Conservation (phyloP, 2,797 vertebrate species). For the Enteromius unitaeniatus region DNA sequence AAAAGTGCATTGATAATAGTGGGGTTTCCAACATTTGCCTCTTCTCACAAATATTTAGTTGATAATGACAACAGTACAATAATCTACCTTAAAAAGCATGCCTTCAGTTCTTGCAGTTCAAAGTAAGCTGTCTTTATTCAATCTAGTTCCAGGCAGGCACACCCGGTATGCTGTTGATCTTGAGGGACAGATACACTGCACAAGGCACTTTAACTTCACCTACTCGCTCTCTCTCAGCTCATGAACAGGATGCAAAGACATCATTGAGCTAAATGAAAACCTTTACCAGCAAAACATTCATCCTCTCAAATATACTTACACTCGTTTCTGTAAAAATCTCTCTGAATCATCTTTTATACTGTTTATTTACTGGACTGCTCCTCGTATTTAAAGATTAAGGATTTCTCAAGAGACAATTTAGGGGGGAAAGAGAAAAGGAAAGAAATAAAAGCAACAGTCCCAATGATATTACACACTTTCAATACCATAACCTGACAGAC, state of each 20-base stretch:
- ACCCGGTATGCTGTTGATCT: constrained; percentile 72
- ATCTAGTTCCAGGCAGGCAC: constrained; percentile 66
- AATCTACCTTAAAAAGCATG: constrained; percentile 81
- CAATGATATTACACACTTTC: constrained; percentile 58
- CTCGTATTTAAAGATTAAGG: constrained; percentile 62
- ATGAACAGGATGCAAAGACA: constrained; percentile 71
- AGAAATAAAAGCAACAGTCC: constrained; percentile 60
- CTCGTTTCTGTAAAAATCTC: constrained; percentile 76
- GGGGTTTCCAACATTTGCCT: constrained; percentile 77
- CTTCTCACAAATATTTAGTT: constrained; percentile 54
- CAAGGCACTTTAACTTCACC: constrained; percentile 83
- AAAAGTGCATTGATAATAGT: constrained; percentile 75
- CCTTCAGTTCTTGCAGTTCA: constrained; percentile 72
- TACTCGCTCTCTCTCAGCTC: constrained; percentile 67
- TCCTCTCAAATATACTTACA: constrained; percentile 76
- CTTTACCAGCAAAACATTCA: constrained; percentile 76
- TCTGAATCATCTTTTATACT: constrained; percentile 72
- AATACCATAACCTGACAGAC: constrained; percentile 53
- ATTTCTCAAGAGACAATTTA: constrained; percentile 54
- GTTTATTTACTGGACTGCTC: constrained; percentile 63
- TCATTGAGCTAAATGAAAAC: constrained; percentile 67
- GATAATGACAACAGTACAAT: constrained; percentile 64
- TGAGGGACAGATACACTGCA: constrained; percentile 75
- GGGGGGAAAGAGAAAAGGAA: constrained; percentile 7
- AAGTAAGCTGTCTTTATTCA: constrained; percentile 60